These are phyloP conservation scores for Bambusicola thoracicus DNA, from an alignment of 2,113 vertebrate species.

Conservation along the genomic window DNA sequence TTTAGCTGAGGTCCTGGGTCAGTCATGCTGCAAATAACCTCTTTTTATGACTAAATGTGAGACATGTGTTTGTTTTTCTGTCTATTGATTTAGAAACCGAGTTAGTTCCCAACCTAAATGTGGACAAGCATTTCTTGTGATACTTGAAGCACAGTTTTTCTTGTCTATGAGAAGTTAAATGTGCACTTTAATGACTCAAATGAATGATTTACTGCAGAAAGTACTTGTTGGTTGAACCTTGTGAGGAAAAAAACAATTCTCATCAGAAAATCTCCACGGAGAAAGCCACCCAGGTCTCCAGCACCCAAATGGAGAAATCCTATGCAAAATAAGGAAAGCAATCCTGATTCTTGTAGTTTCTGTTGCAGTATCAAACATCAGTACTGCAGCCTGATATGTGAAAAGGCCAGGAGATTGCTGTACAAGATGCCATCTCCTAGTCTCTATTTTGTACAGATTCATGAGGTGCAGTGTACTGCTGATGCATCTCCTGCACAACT, in stretches of 20 bases:
- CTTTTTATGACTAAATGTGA: constrained; percentile 37
- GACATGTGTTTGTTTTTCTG: constrained; percentile 11
- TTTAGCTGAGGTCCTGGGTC: constrained; percentile 22
- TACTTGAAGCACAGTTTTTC: neutral
- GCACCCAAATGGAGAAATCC: neutral
- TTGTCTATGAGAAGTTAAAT: neutral
- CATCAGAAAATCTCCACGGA: neutral
- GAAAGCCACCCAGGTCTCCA: neutral
- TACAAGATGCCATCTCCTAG: neutral
- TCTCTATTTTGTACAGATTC: neutral
- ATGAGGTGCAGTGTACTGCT: fast-evolving
- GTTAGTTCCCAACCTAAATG: neutral
- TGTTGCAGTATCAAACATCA: neutral
- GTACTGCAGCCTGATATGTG: neutral
- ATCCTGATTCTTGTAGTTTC: neutral
- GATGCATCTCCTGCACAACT: neutral
- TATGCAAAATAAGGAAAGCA: neutral
- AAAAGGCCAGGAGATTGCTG: neutral
- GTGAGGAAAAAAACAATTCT: neutral
- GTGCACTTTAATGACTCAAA: neutral
- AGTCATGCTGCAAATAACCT: constrained; percentile 49
- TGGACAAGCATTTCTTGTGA: neutral
- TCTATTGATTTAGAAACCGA: neutral
- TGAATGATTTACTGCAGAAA: neutral
- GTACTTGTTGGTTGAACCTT: neutral